Evolutionary conservation across 2,797 vertebrate genomes (phyloP).

Genomic region (Orientallactaga sibirica): DNA sequence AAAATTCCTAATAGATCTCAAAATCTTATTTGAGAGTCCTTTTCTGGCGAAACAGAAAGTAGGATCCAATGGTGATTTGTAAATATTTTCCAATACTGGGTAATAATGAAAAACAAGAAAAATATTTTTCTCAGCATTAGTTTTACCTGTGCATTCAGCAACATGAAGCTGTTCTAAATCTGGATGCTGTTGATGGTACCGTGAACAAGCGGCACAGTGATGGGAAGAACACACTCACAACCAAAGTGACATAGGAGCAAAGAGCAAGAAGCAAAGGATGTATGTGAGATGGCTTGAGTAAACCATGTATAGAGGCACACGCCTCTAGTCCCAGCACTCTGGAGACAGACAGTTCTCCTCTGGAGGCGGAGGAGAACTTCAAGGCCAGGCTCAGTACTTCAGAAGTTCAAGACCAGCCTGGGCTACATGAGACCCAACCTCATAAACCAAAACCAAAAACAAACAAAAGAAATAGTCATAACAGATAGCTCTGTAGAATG

Average conservation of each 20-base stretch:
- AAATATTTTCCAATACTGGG: conserved; percentile 36
- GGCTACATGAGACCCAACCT: not conserved
- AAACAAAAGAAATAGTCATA: not conserved
- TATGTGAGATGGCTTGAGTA: not conserved
- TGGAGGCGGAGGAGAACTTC: not conserved
- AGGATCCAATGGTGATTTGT: not conserved
- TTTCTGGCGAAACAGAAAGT: not conserved
- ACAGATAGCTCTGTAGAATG: not conserved
- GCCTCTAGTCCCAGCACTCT: not conserved
- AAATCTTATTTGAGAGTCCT: not conserved
- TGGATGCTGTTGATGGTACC: not conserved
- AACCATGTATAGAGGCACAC: no score
- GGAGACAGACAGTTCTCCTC: not conserved
- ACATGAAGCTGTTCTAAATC: conserved; percentile 51
- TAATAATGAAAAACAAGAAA: conserved; percentile 14
- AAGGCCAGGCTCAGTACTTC: not conserved
- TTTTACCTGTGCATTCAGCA: not conserved
- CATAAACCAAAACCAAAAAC: not conserved
- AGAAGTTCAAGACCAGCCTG: not conserved
- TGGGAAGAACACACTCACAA: not conserved
- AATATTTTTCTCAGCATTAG: not conserved
- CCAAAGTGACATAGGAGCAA: not conserved
- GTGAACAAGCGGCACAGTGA: not conserved
- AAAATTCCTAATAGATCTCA: not conserved
- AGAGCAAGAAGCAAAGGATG: not conserved